A percentile compares a stretch with the other conserved stretches of the same genome.
These are phyloP conservation scores for Phallusia fumigata DNA, from an alignment of 23 tunicate genomes.

Conservation along the genomic window DNA sequence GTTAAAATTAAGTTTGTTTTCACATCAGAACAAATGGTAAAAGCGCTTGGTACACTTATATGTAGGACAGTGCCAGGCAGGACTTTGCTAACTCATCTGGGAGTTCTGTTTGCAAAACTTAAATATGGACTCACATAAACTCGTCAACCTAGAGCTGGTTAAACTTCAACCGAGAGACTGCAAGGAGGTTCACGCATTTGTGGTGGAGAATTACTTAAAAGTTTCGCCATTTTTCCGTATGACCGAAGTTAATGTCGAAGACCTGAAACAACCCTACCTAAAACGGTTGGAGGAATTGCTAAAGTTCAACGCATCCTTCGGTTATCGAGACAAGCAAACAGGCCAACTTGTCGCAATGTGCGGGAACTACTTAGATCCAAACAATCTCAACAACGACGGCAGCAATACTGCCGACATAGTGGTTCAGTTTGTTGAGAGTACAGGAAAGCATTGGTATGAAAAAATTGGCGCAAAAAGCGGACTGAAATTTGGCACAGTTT, in stretches of 20 bases:
- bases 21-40: too few species aligned
- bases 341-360: not conserved
- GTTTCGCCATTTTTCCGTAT: not conserved
- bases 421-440: not conserved
- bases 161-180: not conserved
- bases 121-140: not conserved
- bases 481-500: not conserved
- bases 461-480: not conserved
- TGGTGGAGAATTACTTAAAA: not conserved
- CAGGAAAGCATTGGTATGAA: not conserved
- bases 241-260: not conserved
- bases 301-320: not conserved
- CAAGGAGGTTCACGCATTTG: not conserved
- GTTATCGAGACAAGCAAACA: not conserved
- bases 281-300: not conserved
- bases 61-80: too few species aligned
- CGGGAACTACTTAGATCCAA: not conserved
- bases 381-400: not conserved
- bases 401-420: not conserved
- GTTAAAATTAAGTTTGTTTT: too few species aligned
- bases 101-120: too few species aligned
- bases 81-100: too few species aligned
- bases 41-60: too few species aligned
- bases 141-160: not conserved
- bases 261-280: not conserved